Evolutionary conservation across 2,888 invertebrate species (phyloP), one percentile per base, ranked within the genome.

Genomic region (Athalia cordata): DNA sequence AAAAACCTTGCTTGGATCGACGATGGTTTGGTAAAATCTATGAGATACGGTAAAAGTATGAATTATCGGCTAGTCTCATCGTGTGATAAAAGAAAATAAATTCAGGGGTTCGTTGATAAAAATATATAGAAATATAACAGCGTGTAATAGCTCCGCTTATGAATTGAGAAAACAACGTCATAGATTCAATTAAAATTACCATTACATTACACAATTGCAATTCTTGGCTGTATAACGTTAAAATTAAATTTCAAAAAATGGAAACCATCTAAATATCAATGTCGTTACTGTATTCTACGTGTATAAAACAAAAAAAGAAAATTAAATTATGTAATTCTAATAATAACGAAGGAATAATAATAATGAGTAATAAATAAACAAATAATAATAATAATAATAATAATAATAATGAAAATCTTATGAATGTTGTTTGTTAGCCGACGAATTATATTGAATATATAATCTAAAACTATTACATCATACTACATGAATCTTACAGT

Each of bases 341-440:
- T 29, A 29, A 29, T 29, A 29, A 29, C 29, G 29, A n/a, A 83
- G 81, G 83, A 84, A 78, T 80, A 83, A 77, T 72, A 47, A 57
- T 8, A 50, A 59, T 43, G 49, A 29, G 52, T 66, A 76, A 68
- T 64, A 82, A 5, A 43, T 8, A 81, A 84, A 85, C 83, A 81
- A 80, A 78, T 61, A 78, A 7, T 43, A 52, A 52, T 57, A 29
- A 67, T 77, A 70, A 70, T 62, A 81, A 67, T 52, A 57, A 70
- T 55, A 57, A 65, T 65, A n/a, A 59, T 72, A 82, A 68, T 81
- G 83, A 84, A 84, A 79, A 78, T 83, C 82, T 86, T 83, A 84
- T 87, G 83, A 85, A 86, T 86, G 85, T 87, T 87, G 84, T 85
- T 84, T 84, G 83, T 85, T 86, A 85, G 85, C 68, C 79, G 84